These are phyloP conservation scores for Enteromius trimaculatus DNA, from an alignment of 2,797 vertebrate genomes.

Conservation along the genomic window DNA sequence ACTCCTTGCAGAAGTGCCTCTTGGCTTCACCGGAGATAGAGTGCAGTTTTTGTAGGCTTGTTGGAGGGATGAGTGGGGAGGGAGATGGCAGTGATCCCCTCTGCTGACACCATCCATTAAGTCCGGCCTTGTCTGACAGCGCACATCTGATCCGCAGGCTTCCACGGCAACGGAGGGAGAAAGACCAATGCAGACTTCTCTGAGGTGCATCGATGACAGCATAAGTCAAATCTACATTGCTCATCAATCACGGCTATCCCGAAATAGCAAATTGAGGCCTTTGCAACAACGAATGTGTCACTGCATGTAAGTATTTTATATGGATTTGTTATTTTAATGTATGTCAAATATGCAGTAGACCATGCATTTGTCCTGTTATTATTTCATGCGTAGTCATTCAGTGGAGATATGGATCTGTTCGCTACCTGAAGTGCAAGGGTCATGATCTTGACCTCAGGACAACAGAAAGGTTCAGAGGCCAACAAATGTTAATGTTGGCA, in stretches of 20 bases:
- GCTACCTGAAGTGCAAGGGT: slow-evolving; percentile 19
- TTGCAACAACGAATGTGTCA: not conserved
- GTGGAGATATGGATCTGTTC: not conserved
- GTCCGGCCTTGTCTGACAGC: slow-evolving; percentile 50
- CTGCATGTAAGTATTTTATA: not conserved
- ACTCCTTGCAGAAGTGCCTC: slow-evolving; percentile 75
- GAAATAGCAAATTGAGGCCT: not conserved
- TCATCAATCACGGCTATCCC: not conserved
- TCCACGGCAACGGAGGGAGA: slow-evolving; percentile 8
- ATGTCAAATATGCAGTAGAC: slow-evolving; percentile 5
- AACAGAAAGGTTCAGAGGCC: slow-evolving; percentile 32
- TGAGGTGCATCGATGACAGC: slow-evolving; percentile 10
- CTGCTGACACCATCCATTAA: slow-evolving; percentile 64
- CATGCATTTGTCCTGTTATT: slow-evolving; percentile 21
- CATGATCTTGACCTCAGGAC: slow-evolving; percentile 35
- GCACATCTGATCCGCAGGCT: slow-evolving; percentile 45
- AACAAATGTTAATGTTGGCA: slow-evolving; percentile 16
- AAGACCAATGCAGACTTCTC: slow-evolving; percentile 26
- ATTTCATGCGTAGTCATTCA: slow-evolving; percentile 8
- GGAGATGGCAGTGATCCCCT: slow-evolving; percentile 67
- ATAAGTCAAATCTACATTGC: slow-evolving; percentile 9
- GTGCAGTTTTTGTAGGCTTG: slow-evolving; percentile 74
- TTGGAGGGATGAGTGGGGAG: slow-evolving; percentile 61
- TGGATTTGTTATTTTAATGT: slow-evolving; percentile 12
- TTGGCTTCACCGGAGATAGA: slow-evolving; percentile 68